Evolutionary conservation across 2,113 vertebrate genomes (phyloP).

Genomic region (Xiphorhynchus elegans): DNA sequence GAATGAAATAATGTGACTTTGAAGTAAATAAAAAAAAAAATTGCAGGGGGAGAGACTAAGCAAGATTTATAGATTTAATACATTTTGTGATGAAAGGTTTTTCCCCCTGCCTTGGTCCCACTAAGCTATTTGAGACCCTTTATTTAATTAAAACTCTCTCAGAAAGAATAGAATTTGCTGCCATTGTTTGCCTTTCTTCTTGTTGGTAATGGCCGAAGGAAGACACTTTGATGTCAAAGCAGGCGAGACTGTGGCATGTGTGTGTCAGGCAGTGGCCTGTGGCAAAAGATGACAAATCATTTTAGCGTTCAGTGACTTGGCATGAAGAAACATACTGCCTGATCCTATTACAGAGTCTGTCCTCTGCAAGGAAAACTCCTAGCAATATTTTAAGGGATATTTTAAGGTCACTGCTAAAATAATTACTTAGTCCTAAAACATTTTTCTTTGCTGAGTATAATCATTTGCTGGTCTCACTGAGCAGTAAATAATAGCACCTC

Average conservation of each 20-base stretch:
- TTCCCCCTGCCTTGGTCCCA: not conserved
- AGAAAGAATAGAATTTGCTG: not conserved
- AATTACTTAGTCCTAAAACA: not conserved
- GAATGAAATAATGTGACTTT: not conserved
- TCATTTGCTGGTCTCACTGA: not conserved
- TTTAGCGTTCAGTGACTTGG: conserved; percentile 52
- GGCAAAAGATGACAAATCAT: conserved; percentile 44
- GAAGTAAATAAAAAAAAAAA: conserved; percentile 16
- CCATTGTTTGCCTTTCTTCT: not conserved
- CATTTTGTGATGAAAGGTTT: not conserved
- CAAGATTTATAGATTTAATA: conserved; percentile 22
- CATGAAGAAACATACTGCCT: conserved; percentile 45
- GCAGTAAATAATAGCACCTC: conserved; percentile 32
- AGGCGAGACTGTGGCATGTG: conserved; percentile 8
- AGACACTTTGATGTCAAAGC: conserved; percentile 42
- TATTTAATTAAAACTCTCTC: conserved; percentile 34
- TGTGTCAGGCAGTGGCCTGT: conserved; percentile 46
- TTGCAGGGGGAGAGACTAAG: not conserved
- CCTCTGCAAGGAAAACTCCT: conserved; percentile 9
- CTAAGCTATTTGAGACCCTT: not conserved
- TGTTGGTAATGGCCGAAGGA: not conserved
- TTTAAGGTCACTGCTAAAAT: conserved; percentile 40
- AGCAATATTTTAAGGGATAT: not conserved
- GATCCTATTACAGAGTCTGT: conserved; percentile 38
- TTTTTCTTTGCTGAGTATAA: conserved; percentile 2